Conservation (phyloP, 2,113 vertebrate genomes). For the Pyxicephalus adspersus region DNA sequence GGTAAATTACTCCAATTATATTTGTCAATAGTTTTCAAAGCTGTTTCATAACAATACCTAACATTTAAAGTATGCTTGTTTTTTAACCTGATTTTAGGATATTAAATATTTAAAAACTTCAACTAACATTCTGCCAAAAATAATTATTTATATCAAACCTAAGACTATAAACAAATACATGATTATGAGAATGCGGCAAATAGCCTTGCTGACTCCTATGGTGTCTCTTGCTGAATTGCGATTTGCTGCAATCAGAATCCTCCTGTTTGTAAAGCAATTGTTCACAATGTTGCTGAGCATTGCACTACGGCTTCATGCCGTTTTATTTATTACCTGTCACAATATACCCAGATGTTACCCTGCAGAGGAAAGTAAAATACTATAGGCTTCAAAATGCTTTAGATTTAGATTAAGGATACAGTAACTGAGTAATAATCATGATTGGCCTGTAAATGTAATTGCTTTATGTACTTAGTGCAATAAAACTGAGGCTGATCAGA, state of each 20-base stretch:
- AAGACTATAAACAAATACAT: background rate
- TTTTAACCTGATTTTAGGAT: no score
- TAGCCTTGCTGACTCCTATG: background rate
- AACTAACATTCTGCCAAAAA: no score
- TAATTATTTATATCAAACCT: no score
- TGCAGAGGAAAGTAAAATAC: constrained; percentile 13
- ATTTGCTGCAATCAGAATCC: constrained; percentile 23
- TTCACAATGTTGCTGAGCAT: constrained; percentile 18
- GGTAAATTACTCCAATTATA: no score
- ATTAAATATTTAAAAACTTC: no score
- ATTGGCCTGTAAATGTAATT: background rate
- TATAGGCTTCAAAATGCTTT: background rate
- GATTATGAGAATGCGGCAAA: background rate
- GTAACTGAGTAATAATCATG: background rate
- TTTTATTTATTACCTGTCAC: constrained; percentile 49
- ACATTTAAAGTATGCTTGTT: no score
- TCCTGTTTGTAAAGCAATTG: constrained; percentile 17
- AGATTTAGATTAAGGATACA: background rate
- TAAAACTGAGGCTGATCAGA: no score
- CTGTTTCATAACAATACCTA: no score
- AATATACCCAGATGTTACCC: constrained; percentile 37
- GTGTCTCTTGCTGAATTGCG: background rate
- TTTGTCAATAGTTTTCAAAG: no score
- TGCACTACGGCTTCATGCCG: constrained; percentile 7
- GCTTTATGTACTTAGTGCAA: background rate